phyloP scores from a whole-genome alignment of 2,888 invertebrate genomes.

The Diloba caeruleocephala region DNA sequence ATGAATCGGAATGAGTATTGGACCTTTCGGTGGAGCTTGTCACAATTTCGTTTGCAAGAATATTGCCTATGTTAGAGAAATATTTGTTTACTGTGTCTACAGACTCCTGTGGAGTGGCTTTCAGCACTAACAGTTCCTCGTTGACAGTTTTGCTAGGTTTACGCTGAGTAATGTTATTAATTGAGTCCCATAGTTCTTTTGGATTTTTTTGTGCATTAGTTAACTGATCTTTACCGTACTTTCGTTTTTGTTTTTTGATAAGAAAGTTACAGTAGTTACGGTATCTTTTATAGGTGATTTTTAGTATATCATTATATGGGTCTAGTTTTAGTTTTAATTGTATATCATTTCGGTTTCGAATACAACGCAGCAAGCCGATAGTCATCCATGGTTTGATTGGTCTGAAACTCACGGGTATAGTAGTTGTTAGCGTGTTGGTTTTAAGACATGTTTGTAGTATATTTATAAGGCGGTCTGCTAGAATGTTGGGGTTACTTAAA shows the following conservation, averaged over 20 bases:
- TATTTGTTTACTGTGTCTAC: not conserved
- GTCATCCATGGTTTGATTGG: too few relatives aligned
- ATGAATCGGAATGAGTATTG: not conserved
- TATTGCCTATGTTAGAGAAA: slow-evolving; percentile 1
- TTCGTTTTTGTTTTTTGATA: slow-evolving; percentile 1
- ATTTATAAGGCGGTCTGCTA: too few relatives aligned
- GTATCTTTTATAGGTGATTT: slow-evolving; percentile 2
- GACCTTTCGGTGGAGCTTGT: not conserved
- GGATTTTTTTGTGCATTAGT: slow-evolving; percentile 1
- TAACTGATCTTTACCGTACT: slow-evolving; percentile 1
- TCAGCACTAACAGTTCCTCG: not conserved
- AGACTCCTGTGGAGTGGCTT: not conserved
- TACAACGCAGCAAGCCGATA: too few relatives aligned
- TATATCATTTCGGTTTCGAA: too few relatives aligned
- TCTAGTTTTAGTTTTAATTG: too few relatives aligned
- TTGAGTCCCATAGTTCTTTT: slow-evolving; percentile 3
- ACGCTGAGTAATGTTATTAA: slow-evolving; percentile 3
- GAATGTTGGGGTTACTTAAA: too few relatives aligned
- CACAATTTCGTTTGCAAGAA: not conserved
- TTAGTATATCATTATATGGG: not conserved
- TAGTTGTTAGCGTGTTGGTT: too few relatives aligned
- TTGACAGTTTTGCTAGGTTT: not conserved
- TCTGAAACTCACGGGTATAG: too few relatives aligned
- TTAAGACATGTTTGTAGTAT: too few relatives aligned
- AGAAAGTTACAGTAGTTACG: slow-evolving; percentile 1